A percentile compares a stretch with the other conserved stretches of the same genome.
Evolutionary conservation across 2,888 invertebrate genomes (phyloP).

Genomic region (Polymixis lichenea): DNA sequence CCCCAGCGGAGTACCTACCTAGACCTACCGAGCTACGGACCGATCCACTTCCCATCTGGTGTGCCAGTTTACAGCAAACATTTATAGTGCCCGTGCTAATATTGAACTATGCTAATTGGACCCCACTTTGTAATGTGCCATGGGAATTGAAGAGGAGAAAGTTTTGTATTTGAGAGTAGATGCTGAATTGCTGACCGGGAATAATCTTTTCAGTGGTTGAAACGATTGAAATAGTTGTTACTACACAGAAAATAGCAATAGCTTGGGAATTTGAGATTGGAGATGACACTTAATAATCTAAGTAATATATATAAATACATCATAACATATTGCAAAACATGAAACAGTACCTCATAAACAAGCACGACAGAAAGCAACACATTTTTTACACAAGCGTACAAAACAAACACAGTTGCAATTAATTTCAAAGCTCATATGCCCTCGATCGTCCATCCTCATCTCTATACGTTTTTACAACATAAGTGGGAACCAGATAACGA

Average conservation of each 20-base stretch:
- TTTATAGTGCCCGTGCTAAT: constrained; percentile 42
- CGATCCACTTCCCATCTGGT: constrained; percentile 71
- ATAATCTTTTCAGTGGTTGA: not conserved
- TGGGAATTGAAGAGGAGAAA: constrained; percentile 26
- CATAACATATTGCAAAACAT: not conserved
- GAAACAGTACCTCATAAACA: constrained; percentile 15
- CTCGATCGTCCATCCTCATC: constrained; percentile 20
- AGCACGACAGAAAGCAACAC: constrained; percentile 6
- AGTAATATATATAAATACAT: not conserved
- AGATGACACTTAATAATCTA: not conserved
- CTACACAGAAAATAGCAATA: not conserved
- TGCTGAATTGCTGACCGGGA: not conserved
- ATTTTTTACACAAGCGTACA: constrained; percentile 1
- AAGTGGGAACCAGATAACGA: constrained; percentile 36
- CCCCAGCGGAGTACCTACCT: constrained; percentile 66
- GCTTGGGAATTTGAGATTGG: not conserved
- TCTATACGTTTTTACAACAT: constrained; percentile 31
- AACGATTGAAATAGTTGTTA: constrained; percentile 7
- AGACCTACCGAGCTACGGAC: constrained; percentile 32
- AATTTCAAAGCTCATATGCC: constrained; percentile 26
- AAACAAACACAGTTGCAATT: constrained; percentile 25
- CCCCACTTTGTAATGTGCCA: constrained; percentile 24
- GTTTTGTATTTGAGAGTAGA: constrained; percentile 9
- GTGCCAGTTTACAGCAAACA: constrained; percentile 50
- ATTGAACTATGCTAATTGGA: constrained; percentile 56